Conservation (phyloP, 2,113 vertebrate genomes). For the Eurystomus gularis region DNA sequence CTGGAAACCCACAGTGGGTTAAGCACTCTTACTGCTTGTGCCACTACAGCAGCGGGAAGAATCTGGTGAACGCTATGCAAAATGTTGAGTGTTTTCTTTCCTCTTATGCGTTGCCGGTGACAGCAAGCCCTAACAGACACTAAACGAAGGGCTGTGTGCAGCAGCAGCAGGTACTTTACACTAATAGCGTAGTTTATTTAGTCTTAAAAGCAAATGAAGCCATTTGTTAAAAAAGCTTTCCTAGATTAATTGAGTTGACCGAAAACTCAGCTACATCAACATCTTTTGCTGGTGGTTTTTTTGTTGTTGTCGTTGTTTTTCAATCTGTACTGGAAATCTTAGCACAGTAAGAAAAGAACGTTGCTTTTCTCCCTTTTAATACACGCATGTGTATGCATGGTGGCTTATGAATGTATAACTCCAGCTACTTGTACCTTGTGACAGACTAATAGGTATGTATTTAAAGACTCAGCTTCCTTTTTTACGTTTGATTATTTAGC, state of each 20-base stretch:
- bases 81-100: conserved; percentile 11
- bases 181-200: background rate
- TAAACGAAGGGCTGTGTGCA: background rate
- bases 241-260: conserved; percentile 24
- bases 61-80: background rate
- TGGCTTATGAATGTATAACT: background rate
- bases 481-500: background rate
- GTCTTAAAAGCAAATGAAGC: conserved; percentile 6
- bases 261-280: background rate
- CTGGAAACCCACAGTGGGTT: conserved; percentile 1
- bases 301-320: background rate
- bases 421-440: background rate
- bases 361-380: background rate
- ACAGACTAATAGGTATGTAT: background rate
- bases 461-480: background rate
- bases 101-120: background rate
- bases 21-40: background rate
- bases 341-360: background rate
- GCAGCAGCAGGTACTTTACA: background rate
- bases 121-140: conserved; percentile 1
- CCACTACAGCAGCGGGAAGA: background rate
- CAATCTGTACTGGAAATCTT: background rate
- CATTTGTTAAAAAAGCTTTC: conserved; percentile 33
- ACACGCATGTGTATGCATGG: background rate
- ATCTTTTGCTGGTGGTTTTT: background rate